Evolutionary conservation across 2,888 invertebrate species (phyloP), one percentile per base, ranked within the genome.

Genomic region (Euzetes globulus): DNA sequence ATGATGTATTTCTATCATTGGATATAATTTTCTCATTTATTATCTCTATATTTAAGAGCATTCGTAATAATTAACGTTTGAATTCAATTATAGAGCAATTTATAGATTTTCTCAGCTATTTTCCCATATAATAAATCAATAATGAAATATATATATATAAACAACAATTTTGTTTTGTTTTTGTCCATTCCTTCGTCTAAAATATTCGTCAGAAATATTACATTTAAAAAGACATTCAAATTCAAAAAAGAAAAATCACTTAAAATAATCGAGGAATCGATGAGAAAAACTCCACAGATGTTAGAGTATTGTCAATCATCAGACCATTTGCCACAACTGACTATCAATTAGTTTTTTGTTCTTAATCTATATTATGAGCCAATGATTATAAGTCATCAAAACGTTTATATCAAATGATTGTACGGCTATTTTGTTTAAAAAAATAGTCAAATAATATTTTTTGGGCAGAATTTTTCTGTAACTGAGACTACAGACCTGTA

Each of bases 211-310:
- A 19, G n/a, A 47, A 47, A 27, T 47, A 41, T 15, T 37, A 65
- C 65, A 65, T 65, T 65, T 37, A 58, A 33, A 60, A 63, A 63
- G 63, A 63, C 63, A 63, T 63, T 11, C 13, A 63, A n/a, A 29
- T 29, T 19, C 58, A 58, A 22, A 29, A 58, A 1, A 58, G 9
- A 29, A 58, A 58, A 58, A 27, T 29, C 19, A 11, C 4, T 2
- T 25, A 25, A 29, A 27, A 27, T 11, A 58, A 29, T 29, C 17
- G 13, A 11, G 27, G 27, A 65, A 37, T 47, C 47, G 13, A 47
- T 19, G 22, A 1, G 41, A 41, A 65, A 65, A 37, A 70, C 13
- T 70, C 41, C 47, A 70, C 25, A 41, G n/a, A 37, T 52, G n/a
- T 65, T n/a, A 65, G 37, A 19, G 19, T 65, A 11, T 65, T 70